Base-by-base conservation (phyloP, 2,113 vertebrate genomes). In the Sceloporus tristichus region DNA sequence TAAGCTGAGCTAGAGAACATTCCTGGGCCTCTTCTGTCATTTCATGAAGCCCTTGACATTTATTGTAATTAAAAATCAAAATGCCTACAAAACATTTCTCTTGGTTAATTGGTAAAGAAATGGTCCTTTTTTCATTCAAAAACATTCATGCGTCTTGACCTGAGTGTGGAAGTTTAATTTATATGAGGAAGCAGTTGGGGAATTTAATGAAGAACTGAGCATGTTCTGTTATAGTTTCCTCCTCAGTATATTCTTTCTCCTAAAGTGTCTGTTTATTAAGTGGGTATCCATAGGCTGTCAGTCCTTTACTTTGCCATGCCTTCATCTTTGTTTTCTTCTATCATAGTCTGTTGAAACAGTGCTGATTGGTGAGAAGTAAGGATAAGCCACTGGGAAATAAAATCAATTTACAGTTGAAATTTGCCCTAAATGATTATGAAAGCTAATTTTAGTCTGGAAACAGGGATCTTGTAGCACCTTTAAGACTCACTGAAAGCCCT, bases 41-140 rank as follows among this genome's bases (percentile, higher is more conserved):
- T 85, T 68, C 88, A 86, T 88, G 87, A 95, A 93, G 54, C 93
- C 92, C 93, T 95, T 96, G 93, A 94, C 94, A 94, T 96, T 95
- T 95, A 14, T 92, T 90, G 74, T 94, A 95, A 94, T 95, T 95
- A 91, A 87, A 94, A 94, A 90, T 80, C 79, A 91, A 93, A 89
- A 76, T 93, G 75, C 79, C 90, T 95, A 90, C 89, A 92, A 95
- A 93, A 91, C 93, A 89, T 92, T 92, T 78, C 73, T 87, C 79
- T 87, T 91, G 40, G 85, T 93, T 80, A 73, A 90, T 90, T 90
- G 85, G 42, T 82, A 80, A 87, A 80, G 66, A 79, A 87, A 56
- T 83, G 85, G 9, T 0, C 59, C 62, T 76, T 0, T 62, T 81
- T 84, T 48, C 27, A n/a, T 65, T 83, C 0, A 66, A 23, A 42